phyloP scores from a whole-genome alignment of 2,797 vertebrate species.

The Lophius americanus region DNA sequence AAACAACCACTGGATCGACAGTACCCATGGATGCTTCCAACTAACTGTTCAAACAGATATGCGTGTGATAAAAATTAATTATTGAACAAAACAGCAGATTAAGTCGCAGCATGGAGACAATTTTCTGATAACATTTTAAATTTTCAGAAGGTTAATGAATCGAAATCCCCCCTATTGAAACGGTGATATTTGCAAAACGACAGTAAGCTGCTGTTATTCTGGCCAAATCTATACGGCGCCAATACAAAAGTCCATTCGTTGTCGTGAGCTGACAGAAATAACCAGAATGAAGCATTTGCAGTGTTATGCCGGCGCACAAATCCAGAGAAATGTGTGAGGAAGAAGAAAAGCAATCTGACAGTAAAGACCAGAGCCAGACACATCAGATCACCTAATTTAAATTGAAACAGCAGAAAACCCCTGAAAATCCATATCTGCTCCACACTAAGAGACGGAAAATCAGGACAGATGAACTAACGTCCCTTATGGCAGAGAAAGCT shows the following conservation, averaged over 20 bases:
- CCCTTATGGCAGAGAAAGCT: conserved; percentile 33
- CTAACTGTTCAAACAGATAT: conserved; percentile 71
- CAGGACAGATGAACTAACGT: conserved; percentile 47
- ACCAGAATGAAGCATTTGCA: conserved; percentile 10
- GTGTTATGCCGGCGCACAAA: background rate
- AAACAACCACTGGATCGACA: conserved; percentile 60
- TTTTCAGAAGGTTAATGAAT: conserved; percentile 56
- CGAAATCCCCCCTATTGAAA: conserved; percentile 37
- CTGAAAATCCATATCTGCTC: conserved; percentile 9
- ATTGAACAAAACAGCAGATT: conserved; percentile 58
- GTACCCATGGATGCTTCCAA: conserved; percentile 47
- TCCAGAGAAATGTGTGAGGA: background rate
- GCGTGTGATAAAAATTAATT: conserved; percentile 50
- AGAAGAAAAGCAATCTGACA: conserved; percentile 28
- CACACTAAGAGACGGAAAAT: conserved; percentile 30
- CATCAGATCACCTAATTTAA: conserved; percentile 58
- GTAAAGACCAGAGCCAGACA: conserved; percentile 35
- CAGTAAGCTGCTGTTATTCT: conserved; percentile 24
- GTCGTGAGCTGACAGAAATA: conserved; percentile 41
- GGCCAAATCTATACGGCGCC: conserved; percentile 40
- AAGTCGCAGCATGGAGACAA: conserved; percentile 50
- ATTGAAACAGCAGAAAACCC: conserved; percentile 39
- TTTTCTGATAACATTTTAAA: conserved; percentile 57
- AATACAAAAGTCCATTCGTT: conserved; percentile 48
- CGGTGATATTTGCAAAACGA: conserved; percentile 40